These are phyloP conservation scores for Chromobotia macracanthus DNA, from an alignment of 2,797 vertebrate species.

Conservation along the genomic window DNA sequence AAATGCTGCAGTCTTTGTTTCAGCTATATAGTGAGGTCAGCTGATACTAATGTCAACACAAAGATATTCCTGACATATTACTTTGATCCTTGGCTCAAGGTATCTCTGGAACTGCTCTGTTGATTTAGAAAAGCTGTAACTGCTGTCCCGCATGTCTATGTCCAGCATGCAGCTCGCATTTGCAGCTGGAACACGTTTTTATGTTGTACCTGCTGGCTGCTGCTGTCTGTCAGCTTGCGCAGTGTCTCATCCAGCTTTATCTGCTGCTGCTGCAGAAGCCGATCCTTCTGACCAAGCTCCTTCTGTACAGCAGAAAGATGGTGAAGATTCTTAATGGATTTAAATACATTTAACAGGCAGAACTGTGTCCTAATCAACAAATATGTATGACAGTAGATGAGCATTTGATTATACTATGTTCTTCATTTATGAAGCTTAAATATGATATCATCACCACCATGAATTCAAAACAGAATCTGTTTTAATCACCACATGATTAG, in stretches of 20 bases:
- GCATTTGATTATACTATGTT: too few species aligned
- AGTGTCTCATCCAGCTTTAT: conserved; percentile 86
- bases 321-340: neutral
- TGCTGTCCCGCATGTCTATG: neutral
- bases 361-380: neutral
- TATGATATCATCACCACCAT: neutral
- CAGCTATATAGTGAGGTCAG: neutral
- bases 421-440: too few species aligned
- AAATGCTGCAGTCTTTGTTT: neutral
- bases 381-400: neutral
- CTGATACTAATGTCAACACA: neutral
- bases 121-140: neutral
- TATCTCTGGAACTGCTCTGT: neutral
- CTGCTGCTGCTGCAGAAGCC: conserved; percentile 89
- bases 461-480: too few species aligned
- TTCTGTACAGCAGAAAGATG: conserved; percentile 75
- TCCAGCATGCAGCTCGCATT: neutral
- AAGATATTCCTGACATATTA: neutral
- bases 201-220: conserved; percentile 81
- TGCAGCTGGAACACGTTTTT: neutral
- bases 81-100: neutral
- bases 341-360: neutral
- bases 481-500: neutral
- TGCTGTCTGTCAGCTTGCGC: conserved; percentile 79
- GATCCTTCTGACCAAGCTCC: conserved; percentile 90